Evolutionary conservation across 1,140 invertebrate genomes (phyloP).

Genomic region (Pygmarrhopalites habei): DNA sequence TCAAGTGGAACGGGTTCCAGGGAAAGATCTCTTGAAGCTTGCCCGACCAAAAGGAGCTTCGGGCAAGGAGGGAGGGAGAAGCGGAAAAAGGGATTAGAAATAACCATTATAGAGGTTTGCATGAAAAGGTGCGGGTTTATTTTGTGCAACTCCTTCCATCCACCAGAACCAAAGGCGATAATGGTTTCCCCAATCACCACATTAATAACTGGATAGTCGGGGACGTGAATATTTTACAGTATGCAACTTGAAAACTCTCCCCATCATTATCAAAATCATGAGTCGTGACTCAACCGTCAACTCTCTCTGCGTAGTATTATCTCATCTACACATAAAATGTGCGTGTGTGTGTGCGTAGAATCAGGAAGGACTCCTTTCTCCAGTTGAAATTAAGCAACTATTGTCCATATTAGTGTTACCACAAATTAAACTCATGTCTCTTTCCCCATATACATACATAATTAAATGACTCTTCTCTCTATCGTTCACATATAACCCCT

Average conservation of each 20-base stretch:
- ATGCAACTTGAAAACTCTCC: background rate
- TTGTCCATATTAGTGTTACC: too few species aligned
- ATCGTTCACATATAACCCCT: too few species aligned
- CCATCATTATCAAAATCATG: background rate
- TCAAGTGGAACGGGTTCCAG: too few species aligned
- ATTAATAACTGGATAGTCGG: constrained; percentile 18
- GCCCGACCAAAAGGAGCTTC: background rate
- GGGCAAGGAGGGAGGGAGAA: background rate
- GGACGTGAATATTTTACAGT: constrained; percentile 24
- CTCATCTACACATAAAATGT: background rate
- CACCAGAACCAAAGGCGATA: constrained; percentile 4
- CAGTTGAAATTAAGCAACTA: too few species aligned
- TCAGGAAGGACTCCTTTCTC: too few species aligned
- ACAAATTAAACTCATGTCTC: too few species aligned
- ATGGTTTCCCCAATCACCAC: constrained; percentile 26
- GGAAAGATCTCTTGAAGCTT: too few species aligned
- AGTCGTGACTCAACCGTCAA: background rate
- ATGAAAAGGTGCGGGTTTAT: background rate
- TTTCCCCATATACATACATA: too few species aligned
- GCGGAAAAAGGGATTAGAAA: constrained; percentile 4
- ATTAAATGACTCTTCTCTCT: too few species aligned
- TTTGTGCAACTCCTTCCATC: too few species aligned
- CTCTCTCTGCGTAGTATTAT: background rate
- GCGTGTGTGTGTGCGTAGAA: too few species aligned
- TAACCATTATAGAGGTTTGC: constrained; percentile 13